Percentiles rank a stretch among this genome's conserved stretches.
Evolutionary conservation across 2,888 invertebrate genomes (phyloP).

Genomic region (Abrostola triplasia): DNA sequence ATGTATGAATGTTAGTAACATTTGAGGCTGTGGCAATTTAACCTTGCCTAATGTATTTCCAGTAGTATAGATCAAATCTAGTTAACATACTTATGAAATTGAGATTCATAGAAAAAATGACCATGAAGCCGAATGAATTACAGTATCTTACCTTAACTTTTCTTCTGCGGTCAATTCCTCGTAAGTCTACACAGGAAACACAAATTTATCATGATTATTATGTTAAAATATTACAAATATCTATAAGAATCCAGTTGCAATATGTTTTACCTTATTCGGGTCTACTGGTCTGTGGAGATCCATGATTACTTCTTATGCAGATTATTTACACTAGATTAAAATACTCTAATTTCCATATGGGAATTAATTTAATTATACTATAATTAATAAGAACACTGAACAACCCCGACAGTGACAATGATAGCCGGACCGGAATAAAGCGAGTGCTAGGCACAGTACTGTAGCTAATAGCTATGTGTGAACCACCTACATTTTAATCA

Average conservation of each 20-base stretch:
- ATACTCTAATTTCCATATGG: constrained; percentile 28
- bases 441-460: neutral
- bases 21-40: neutral
- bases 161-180: constrained; percentile 93
- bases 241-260: constrained; percentile 33
- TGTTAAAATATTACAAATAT: constrained; percentile 31
- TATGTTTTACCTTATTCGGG: constrained; percentile 78
- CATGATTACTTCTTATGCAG: constrained; percentile 63
- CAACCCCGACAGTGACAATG: constrained; percentile 24
- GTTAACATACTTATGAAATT: constrained; percentile 37
- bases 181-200: constrained; percentile 88
- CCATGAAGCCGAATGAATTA: constrained; percentile 7
- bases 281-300: constrained; percentile 85
- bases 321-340: constrained; percentile 30
- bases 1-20: neutral
- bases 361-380: constrained; percentile 48
- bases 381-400: constrained; percentile 23
- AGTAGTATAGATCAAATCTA: neutral
- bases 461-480: too few relatives aligned
- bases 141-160: constrained; percentile 89
- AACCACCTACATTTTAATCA: neutral
- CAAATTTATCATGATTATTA: constrained; percentile 32
- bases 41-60: constrained; percentile 5
- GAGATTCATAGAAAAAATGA: constrained; percentile 8
- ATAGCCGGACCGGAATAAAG: constrained; percentile 35